These are phyloP conservation scores for Hystrix cristata DNA, from an alignment of 2,113 vertebrate genomes.

Conservation along the genomic window DNA sequence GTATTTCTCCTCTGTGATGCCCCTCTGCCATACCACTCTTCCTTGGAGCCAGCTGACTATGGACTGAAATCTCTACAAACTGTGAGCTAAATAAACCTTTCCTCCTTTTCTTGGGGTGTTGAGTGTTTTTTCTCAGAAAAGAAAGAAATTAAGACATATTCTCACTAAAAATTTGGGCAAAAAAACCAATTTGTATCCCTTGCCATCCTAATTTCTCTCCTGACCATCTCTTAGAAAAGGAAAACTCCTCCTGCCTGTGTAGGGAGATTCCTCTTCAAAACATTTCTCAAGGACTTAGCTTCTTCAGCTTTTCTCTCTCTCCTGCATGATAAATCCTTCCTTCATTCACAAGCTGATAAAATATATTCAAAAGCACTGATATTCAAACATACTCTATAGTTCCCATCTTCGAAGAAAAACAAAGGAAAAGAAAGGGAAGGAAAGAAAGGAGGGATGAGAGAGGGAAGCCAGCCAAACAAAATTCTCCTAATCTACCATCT, in stretches of 20 bases:
- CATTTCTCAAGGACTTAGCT: not conserved
- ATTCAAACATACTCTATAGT: not conserved
- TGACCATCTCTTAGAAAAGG: not conserved
- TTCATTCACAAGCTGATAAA: not conserved
- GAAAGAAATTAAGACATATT: not conserved
- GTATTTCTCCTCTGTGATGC: too few species aligned
- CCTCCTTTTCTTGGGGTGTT: too few species aligned
- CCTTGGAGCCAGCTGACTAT: too few species aligned
- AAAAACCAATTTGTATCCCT: not conserved
- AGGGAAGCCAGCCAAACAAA: not conserved
- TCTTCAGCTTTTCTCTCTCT: constrained; percentile 7
- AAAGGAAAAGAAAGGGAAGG: rapidly evolving
- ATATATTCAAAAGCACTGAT: not conserved
- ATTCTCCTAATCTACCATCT: not conserved
- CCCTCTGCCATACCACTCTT: too few species aligned
- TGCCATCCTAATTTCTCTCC: not conserved
- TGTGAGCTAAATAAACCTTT: too few species aligned
- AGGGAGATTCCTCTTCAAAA: not conserved
- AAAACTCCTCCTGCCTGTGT: not conserved
- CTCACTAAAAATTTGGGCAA: not conserved
- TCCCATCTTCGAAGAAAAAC: not conserved
- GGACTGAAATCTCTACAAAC: too few species aligned
- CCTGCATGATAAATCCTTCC: not conserved
- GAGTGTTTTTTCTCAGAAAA: too few species aligned
- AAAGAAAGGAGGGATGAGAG: not conserved